Percentiles rank a stretch among this genome's conserved stretches.
Conservation (phyloP, 2,888 invertebrate genomes). For the Ectobius pallidus region DNA sequence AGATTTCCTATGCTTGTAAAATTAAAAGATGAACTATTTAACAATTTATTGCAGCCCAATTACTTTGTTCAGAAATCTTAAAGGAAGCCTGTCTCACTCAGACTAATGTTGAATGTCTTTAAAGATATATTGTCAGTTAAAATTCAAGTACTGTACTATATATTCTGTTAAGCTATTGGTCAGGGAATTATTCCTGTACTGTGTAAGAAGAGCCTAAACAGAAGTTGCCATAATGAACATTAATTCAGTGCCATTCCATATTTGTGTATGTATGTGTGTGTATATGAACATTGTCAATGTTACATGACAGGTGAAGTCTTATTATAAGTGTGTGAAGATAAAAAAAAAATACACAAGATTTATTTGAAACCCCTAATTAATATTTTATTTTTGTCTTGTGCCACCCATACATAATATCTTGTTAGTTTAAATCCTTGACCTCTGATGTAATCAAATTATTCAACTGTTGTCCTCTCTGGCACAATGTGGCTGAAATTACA, state of each 20-base stretch:
- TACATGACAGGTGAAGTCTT: slow-evolving; percentile 9
- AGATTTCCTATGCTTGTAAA: too few relatives aligned
- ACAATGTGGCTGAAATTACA: slow-evolving; percentile 36
- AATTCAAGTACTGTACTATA: too few relatives aligned
- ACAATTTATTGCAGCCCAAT: background rate
- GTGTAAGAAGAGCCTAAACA: slow-evolving; percentile 14
- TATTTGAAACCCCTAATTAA: background rate
- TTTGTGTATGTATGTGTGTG: slow-evolving; percentile 15
- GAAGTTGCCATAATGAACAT: slow-evolving; percentile 24
- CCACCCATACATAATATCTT: slow-evolving; percentile 21
- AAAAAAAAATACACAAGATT: too few relatives aligned
- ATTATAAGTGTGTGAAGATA: slow-evolving; percentile 2
- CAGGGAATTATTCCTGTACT: slow-evolving; percentile 17
- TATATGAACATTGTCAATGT: slow-evolving; percentile 20
- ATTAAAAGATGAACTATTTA: too few relatives aligned
- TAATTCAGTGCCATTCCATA: slow-evolving; percentile 29
- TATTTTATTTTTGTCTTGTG: slow-evolving; percentile 9
- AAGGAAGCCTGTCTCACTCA: background rate
- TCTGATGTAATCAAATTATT: slow-evolving; percentile 24
- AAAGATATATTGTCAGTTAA: slow-evolving; percentile 18
- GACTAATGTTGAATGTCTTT: slow-evolving; percentile 18
- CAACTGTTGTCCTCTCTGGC: slow-evolving; percentile 25
- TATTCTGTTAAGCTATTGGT: slow-evolving; percentile 3
- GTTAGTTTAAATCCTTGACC: slow-evolving; percentile 13
- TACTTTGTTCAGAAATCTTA: background rate